Evolutionary conservation across 2,888 invertebrate genomes (phyloP), one percentile per base, ranked within the genome.

Genomic region (Polydrusus cervinus): DNA sequence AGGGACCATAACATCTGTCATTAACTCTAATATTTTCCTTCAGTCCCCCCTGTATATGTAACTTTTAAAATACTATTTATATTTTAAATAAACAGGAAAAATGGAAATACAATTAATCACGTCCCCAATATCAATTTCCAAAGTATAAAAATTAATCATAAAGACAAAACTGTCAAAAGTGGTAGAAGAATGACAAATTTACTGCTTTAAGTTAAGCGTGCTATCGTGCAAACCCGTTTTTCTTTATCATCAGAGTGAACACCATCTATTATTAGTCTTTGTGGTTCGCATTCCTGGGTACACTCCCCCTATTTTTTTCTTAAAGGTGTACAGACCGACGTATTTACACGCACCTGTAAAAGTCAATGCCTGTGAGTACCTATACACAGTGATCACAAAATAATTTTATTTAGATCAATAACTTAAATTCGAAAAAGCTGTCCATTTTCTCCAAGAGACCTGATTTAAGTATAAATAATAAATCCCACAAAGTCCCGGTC

Each of bases 181-280:
- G 73, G 73, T 43, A 71, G 55, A 74, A 61, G 62, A 68, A 74
- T 74, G 73, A 68, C 73, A 74, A 74, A 74, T 74, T 74, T 68
- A 74, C 68, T 60, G 14, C 38, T 49, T 20, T n/a, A 25, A 62
- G n/a, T 25, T 51, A 47, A 68, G 67, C 68, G 30, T 53, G 73
- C 67, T 74, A 74, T 74, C 73, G 47, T 16, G 38, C 53, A 74
- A 74, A 74, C 73, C 68, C 73, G 73, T 68, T 74, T 68, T 72
- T 60, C 70, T 66, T 72, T 74, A 74, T 74, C 73, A 67, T 45
- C 49, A 18, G 67, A 68, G 47, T 40, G 66, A 66, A 60, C 72
- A 72, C 60, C 72, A 61, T 66, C 70, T 71, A 71, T 71, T 71
- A 62, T 71, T 71, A 62, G 70, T 62, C 70, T 71, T 71, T 34